These are phyloP conservation scores for Upupa epops DNA, from an alignment of 2,113 vertebrate species.

Conservation along the genomic window DNA sequence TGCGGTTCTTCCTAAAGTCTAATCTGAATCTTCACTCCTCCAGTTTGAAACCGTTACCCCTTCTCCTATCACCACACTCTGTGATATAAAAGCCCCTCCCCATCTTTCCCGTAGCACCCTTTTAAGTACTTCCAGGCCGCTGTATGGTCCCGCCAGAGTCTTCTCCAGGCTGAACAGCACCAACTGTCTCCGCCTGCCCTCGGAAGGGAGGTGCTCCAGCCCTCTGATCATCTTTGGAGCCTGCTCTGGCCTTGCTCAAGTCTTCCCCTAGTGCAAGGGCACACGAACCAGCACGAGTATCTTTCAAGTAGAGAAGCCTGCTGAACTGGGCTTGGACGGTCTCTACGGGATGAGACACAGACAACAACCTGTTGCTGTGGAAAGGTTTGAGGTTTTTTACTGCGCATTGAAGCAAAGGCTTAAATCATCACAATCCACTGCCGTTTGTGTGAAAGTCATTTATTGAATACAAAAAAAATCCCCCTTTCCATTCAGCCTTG, in stretches of 20 bases:
- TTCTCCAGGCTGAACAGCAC: neutral
- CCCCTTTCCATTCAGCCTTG: slow-evolving; percentile 56
- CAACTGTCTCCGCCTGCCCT: neutral
- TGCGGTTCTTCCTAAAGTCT: neutral
- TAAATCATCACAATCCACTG: slow-evolving; percentile 38
- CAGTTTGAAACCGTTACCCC: neutral
- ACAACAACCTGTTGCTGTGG: neutral
- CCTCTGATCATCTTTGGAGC: neutral
- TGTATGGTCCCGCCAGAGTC: too few species aligned
- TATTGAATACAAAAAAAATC: slow-evolving; percentile 68
- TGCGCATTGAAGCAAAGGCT: slow-evolving; percentile 41
- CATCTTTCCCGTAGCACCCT: neutral
- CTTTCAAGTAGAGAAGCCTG: neutral
- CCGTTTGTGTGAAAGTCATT: slow-evolving; percentile 68
- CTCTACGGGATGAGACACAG: slow-evolving; percentile 6
- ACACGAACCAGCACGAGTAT: neutral
- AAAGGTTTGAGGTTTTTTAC: neutral
- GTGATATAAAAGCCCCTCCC: neutral
- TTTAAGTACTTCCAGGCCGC: neutral
- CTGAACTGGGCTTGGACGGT: neutral
- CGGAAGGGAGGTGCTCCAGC: neutral
- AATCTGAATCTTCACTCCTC: neutral
- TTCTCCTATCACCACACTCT: neutral
- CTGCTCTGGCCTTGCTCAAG: too few species aligned
- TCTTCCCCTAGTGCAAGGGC: neutral